Evolutionary conservation across 2,797 vertebrate genomes (phyloP), one percentile per base, ranked within the genome.

Genomic region (Girardinus metallicus): DNA sequence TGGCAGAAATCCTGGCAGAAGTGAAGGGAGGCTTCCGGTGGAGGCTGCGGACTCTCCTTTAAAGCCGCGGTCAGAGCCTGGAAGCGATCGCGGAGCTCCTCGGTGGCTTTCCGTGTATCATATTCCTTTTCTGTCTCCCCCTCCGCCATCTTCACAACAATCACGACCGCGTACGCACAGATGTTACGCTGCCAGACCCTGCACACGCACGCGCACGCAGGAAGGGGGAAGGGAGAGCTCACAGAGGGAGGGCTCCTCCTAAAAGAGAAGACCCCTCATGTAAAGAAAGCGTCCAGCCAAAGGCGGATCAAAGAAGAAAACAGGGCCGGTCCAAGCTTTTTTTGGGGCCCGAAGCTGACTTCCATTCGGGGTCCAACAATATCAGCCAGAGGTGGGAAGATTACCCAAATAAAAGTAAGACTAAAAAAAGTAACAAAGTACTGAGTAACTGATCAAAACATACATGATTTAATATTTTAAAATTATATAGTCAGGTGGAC

Each of bases 141-240:
- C 97, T 98, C 98, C 98, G 98, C 98, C 98, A 98, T 99, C 97
- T 99, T 99, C 97, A 97, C 97, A 97, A 97, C 97, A 97, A 97
- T 97, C 97, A 98, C 97, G 96, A 97, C 96, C 96, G 97, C 97
- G 97, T 97, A 97, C 97, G 97, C 96, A 96, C 95, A 96, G 95
- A 95, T 96, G 93, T 94, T 94, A 95, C 94, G 91, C 88, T 85
- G 91, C 91, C 79, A 94, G 91, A 86, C 91, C 64, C 68, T 21
- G 90, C 92, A 93, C 94, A 90, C 95, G 94, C 94, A 90, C 94
- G 93, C 90, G 88, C 95, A 95, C 95, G 94, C 94, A 92, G 76
- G 15, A 29, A 74, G 76, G 78, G 86, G 78, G 75, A 76, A 83
- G 84, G 84, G 88, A 73, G 83, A 83, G 81, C 77, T 36, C 31